Base-by-base conservation (phyloP, 2,113 vertebrate genomes). In the Oncorhynchus nerka region DNA sequence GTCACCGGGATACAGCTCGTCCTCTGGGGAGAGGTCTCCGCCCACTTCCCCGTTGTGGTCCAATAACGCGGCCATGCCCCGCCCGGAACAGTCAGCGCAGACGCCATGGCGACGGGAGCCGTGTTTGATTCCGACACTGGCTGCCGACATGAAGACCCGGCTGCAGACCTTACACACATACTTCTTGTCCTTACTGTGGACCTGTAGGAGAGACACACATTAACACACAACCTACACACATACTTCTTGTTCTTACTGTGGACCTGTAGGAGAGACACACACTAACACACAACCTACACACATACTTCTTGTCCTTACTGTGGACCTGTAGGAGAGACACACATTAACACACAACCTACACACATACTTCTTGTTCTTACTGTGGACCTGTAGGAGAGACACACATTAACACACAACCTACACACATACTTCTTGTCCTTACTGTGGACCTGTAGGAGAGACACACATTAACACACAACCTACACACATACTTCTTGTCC, bases 151-250 rank as follows among this genome's bases (percentile, higher is more conserved):
- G 90, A 99, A 99, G 79, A 98, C 98, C 0, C 98, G 90, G 89
- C 95, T 98, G 92, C 98, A 99, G 34, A 98, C 95, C 88, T 99
- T 99, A 87, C 98, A 99, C 55, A 99, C 97, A 0, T 99, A 99
- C 79, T 99, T 99, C 86, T 99, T 99, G 74, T 99, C 97, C 89
- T 99, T 99, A 91, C 97, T 99, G 95, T 99, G 97, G 5, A 99
- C 97, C 97, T 99, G 91, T 71, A 24, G 67, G 76, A 81, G 61
- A 75, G 34, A 77, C 71, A 65, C 61, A 34, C 51, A 39, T 9
- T 8, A 2, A 39, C 1, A 45, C 39, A 45, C 39, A 45, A 45
- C 2, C 3, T 45, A 12, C 39, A 68, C 59, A 28, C 97, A 0
- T 99, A 99, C 79, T 99, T 99, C 86, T 99, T 99, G 74, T 99